phyloP scores from a whole-genome alignment of 2,888 invertebrate species.

The Hypolimnas misippus region DNA sequence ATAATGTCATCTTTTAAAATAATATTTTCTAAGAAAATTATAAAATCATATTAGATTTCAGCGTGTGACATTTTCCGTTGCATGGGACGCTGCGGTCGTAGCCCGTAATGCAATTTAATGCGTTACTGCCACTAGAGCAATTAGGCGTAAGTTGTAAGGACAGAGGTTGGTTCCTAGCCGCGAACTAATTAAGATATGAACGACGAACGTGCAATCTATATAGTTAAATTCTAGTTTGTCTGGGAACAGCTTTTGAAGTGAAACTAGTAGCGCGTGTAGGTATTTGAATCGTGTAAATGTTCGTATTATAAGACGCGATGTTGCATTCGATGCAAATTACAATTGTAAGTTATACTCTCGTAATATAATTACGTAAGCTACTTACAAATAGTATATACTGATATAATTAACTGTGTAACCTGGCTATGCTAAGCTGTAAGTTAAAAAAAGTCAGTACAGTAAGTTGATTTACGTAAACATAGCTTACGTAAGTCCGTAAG shows the following conservation, averaged over 20 bases:
- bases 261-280: no score
- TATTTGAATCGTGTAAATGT: no score
- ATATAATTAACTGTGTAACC: no score
- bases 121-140: constrained; percentile 21
- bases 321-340: no score
- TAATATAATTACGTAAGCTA: no score
- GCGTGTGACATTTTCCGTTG: neutral
- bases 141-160: constrained; percentile 19
- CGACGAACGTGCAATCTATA: neutral
- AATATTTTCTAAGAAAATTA: neutral
- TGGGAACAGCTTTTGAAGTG: neutral
- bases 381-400: no score
- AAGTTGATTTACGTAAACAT: no score
- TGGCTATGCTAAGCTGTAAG: no score
- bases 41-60: neutral
- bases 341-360: no score
- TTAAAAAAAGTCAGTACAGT: no score
- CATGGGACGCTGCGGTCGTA: neutral
- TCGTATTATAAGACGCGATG: no score
- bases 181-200: constrained; percentile 10
- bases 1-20: neutral
- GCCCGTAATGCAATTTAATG: constrained; percentile 16
- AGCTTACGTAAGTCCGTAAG: no score
- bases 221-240: neutral
- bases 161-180: constrained; percentile 10